Percentiles rank a stretch among this genome's conserved stretches.
phyloP scores from a whole-genome alignment of 2,113 vertebrate genomes.

The Actenoides lindsayi region DNA sequence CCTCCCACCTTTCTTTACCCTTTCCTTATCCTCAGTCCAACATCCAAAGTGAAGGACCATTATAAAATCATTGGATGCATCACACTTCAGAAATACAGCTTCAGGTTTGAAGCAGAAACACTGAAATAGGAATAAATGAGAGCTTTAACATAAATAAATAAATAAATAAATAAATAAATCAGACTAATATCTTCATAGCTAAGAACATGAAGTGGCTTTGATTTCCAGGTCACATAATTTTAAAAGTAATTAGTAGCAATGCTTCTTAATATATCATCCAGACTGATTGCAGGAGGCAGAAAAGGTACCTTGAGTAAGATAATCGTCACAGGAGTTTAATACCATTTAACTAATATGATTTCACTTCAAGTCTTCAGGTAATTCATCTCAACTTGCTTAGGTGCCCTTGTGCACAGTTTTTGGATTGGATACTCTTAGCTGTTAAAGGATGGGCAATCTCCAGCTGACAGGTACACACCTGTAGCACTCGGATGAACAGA shows the following conservation, averaged over 20 bases:
- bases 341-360: constrained; percentile 36
- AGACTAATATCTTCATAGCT: not conserved
- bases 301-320: constrained; percentile 6
- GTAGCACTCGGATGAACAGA: not conserved
- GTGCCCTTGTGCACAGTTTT: not conserved
- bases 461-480: not conserved
- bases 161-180: not conserved
- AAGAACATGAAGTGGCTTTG: not conserved
- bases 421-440: not conserved
- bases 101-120: not conserved
- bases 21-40: not conserved
- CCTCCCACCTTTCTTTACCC: not conserved
- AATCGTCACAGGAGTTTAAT: not conserved
- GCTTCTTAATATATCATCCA: constrained; percentile 34
- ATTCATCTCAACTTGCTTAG: constrained; percentile 18
- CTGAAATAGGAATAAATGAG: constrained; percentile 2
- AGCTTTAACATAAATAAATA: not conserved
- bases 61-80: not conserved
- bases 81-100: not conserved
- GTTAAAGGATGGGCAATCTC: not conserved
- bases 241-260: constrained; percentile 39
- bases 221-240: constrained; percentile 40
- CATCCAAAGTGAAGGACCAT: not conserved
- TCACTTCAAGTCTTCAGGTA: not conserved
- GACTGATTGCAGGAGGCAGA: constrained; percentile 26